A percentile compares a stretch with the other conserved stretches of the same genome.
These are phyloP conservation scores for Sebastes cheni DNA, from an alignment of 2,797 vertebrate genomes.

Conservation along the genomic window DNA sequence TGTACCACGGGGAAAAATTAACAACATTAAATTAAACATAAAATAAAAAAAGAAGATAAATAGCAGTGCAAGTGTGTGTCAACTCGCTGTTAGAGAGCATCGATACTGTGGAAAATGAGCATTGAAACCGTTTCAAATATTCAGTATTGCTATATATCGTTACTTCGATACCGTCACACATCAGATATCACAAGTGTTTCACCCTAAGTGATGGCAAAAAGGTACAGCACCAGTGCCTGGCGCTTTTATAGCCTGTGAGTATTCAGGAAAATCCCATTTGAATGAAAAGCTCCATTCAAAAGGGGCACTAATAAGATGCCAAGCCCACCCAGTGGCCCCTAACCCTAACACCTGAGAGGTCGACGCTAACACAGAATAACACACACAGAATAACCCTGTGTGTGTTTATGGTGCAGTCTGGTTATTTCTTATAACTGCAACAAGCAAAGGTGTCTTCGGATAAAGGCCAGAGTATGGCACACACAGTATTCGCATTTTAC, in stretches of 20 bases:
- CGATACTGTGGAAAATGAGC: too few species aligned
- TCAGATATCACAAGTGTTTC: slow-evolving; percentile 32
- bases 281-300: slow-evolving; percentile 63
- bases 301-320: slow-evolving; percentile 38
- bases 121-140: too few species aligned
- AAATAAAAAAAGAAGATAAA: too few species aligned
- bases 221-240: slow-evolving; percentile 11
- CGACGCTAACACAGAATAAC: slow-evolving; percentile 48
- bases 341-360: slow-evolving; percentile 74
- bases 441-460: slow-evolving; percentile 63
- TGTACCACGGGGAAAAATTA: too few species aligned
- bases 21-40: too few species aligned
- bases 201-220: background rate
- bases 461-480: slow-evolving; percentile 49
- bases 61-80: too few species aligned
- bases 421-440: slow-evolving; percentile 35
- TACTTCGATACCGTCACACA: background rate
- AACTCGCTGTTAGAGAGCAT: too few species aligned
- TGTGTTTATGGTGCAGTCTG: slow-evolving; percentile 56
- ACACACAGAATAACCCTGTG: slow-evolving; percentile 56
- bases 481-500: background rate
- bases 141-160: too few species aligned
- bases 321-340: slow-evolving; percentile 53
- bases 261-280: slow-evolving; percentile 23
- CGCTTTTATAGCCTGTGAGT: slow-evolving; percentile 25